Percentiles rank a stretch among this genome's conserved stretches.
These are phyloP conservation scores for Sinodicranocentrus sp. DNA, from an alignment of 2,888 invertebrate species.

Conservation along the genomic window DNA sequence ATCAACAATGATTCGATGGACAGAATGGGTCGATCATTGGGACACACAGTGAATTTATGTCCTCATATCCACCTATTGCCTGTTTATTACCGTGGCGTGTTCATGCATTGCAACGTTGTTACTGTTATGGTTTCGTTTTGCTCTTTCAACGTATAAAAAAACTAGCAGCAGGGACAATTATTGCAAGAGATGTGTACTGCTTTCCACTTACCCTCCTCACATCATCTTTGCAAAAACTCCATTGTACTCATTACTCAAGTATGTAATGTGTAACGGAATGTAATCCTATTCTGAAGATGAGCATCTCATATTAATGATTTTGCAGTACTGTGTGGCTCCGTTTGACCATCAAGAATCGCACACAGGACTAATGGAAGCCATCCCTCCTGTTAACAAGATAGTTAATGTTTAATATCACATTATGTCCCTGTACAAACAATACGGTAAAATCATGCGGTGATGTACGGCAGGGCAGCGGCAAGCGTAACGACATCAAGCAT, in stretches of 20 bases:
- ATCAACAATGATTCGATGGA: slow-evolving; percentile 27
- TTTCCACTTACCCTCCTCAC: neutral
- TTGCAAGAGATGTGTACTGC: slow-evolving; percentile 1
- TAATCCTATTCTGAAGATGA: slow-evolving; percentile 42
- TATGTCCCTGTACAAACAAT: neutral
- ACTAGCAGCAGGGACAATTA: slow-evolving; percentile 33
- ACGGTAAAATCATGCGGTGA: neutral
- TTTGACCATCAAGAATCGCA: slow-evolving; percentile 8
- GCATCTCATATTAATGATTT: slow-evolving; percentile 24
- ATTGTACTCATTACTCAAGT: neutral
- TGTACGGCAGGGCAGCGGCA: slow-evolving; percentile 28
- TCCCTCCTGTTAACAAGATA: slow-evolving; percentile 1
- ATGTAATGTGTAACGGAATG: slow-evolving; percentile 12
- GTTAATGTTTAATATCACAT: slow-evolving; percentile 7
- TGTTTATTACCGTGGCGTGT: slow-evolving; percentile 17
- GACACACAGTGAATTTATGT: slow-evolving; percentile 8
- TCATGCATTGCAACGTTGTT: too few relatives aligned
- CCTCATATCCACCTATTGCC: slow-evolving; percentile 13
- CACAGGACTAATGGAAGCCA: slow-evolving; percentile 33
- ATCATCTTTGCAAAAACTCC: neutral
- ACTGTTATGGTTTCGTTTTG: slow-evolving; percentile 45
- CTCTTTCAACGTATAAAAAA: slow-evolving; percentile 23
- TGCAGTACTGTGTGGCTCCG: neutral
- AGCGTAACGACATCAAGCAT: slow-evolving; percentile 14
- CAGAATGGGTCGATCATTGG: slow-evolving; percentile 49